phyloP scores from a whole-genome alignment of 2,888 invertebrate species.

The Drosophila mulleri region DNA sequence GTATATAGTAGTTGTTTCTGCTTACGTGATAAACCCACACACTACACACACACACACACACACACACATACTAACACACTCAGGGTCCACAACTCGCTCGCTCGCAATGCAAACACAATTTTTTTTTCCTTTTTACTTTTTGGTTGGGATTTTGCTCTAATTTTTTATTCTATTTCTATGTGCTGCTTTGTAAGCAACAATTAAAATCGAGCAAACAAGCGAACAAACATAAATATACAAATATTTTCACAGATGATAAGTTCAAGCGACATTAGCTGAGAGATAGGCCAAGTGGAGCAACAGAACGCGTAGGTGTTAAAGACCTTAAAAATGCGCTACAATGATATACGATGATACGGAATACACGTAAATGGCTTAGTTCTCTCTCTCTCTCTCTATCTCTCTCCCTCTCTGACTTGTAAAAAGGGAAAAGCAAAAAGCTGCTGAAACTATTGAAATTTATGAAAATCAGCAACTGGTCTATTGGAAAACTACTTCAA shows the following conservation, averaged over 20 bases:
- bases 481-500: neutral
- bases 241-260: slow-evolving; percentile 82
- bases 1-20: slow-evolving; percentile 23
- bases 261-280: slow-evolving; percentile 44
- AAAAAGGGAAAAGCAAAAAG: neutral
- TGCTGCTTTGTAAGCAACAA: slow-evolving; percentile 61
- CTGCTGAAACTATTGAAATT: neutral
- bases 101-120: slow-evolving; percentile 57
- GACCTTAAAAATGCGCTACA: slow-evolving; percentile 68
- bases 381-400: neutral
- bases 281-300: slow-evolving; percentile 26
- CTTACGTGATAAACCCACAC: slow-evolving; percentile 64
- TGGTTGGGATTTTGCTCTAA: slow-evolving; percentile 79
- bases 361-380: neutral
- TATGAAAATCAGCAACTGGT: neutral
- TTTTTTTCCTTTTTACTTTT: slow-evolving; percentile 25
- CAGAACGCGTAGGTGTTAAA: slow-evolving; percentile 69
- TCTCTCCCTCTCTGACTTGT: neutral
- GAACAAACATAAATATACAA: slow-evolving; percentile 76
- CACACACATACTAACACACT: slow-evolving; percentile 36
- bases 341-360: slow-evolving; percentile 45
- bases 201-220: slow-evolving; percentile 74
- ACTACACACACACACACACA: slow-evolving; percentile 12
- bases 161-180: slow-evolving; percentile 58
- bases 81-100: slow-evolving; percentile 6